phyloP scores from a whole-genome alignment of 2,888 invertebrate genomes.

The Pandemis corylana region DNA sequence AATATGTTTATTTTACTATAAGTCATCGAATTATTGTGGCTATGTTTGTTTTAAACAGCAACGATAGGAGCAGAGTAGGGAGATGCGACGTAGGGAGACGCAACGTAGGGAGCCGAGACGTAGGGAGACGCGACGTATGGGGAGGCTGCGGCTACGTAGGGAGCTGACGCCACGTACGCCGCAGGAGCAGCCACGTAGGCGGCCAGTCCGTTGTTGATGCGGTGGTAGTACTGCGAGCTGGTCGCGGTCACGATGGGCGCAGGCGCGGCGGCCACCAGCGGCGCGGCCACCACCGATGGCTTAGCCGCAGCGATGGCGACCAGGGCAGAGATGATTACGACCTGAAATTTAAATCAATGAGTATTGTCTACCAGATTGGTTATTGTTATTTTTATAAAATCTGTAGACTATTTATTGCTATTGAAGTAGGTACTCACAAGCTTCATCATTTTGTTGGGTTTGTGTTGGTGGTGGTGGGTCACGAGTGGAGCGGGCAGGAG shows the following conservation, averaged over 20 bases:
- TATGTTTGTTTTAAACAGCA: conserved; percentile 21
- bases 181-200: conserved; percentile 76
- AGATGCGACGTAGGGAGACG: conserved; percentile 59
- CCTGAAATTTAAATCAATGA: conserved; percentile 53
- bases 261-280: conserved; percentile 49
- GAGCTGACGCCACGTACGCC: conserved; percentile 45
- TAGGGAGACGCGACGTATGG: conserved; percentile 53
- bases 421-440: conserved; percentile 53
- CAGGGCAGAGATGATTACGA: conserved; percentile 68
- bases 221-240: conserved; percentile 88
- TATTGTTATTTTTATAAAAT: too few relatives aligned
- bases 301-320: conserved; percentile 73
- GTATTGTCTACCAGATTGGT: too few relatives aligned
- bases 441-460: conserved; percentile 75
- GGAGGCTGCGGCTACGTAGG: conserved; percentile 59
- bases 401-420: background rate
- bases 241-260: conserved; percentile 86
- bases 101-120: conserved; percentile 44
- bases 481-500: conserved; percentile 56
- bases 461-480: conserved; percentile 55
- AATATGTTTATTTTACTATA: background rate
- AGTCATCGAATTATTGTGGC: background rate
- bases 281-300: conserved; percentile 55
- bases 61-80: conserved; percentile 34
- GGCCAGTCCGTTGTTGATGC: conserved; percentile 85